Conservation (phyloP, 2,888 invertebrate species). For the Tinea semifulvella region DNA sequence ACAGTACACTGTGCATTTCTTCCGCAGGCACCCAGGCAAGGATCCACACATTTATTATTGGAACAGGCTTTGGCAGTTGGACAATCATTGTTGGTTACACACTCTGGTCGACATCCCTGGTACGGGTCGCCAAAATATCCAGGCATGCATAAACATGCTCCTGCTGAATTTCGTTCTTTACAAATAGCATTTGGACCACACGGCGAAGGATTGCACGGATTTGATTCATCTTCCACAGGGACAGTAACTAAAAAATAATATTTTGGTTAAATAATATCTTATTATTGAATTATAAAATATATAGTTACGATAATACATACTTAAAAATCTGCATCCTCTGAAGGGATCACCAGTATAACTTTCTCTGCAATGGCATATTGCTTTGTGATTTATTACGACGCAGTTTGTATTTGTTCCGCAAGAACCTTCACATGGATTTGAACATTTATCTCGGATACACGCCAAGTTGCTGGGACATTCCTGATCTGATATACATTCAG, state of each 20-base stretch:
- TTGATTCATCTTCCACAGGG: slow-evolving; percentile 70
- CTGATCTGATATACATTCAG: slow-evolving; percentile 85
- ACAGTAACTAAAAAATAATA: slow-evolving; percentile 49
- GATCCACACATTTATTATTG: slow-evolving; percentile 86
- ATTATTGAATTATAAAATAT: slow-evolving; percentile 3
- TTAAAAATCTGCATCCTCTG: slow-evolving; percentile 71
- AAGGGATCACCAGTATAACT: slow-evolving; percentile 89
- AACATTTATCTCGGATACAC: slow-evolving; percentile 83
- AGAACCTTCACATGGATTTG: slow-evolving; percentile 85
- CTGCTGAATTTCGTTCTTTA: slow-evolving; percentile 82
- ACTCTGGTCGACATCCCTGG: slow-evolving; percentile 85
- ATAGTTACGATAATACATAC: slow-evolving; percentile 30
- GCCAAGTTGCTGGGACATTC: slow-evolving; percentile 87
- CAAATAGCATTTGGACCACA: slow-evolving; percentile 89
- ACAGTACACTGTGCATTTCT: slow-evolving; percentile 82
- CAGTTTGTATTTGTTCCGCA: slow-evolving; percentile 84
- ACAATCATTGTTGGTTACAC: slow-evolving; percentile 85
- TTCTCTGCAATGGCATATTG: slow-evolving; percentile 81
- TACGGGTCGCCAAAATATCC: slow-evolving; percentile 91
- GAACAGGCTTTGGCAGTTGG: slow-evolving; percentile 78
- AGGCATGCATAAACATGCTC: slow-evolving; percentile 82
- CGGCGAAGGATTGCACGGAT: slow-evolving; percentile 87
- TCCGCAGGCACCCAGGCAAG: slow-evolving; percentile 85
- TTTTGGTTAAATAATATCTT: neutral
- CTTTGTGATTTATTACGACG: slow-evolving; percentile 83